Evolutionary conservation across 2,888 invertebrate species (phyloP).

Genomic region (Troides helena): DNA sequence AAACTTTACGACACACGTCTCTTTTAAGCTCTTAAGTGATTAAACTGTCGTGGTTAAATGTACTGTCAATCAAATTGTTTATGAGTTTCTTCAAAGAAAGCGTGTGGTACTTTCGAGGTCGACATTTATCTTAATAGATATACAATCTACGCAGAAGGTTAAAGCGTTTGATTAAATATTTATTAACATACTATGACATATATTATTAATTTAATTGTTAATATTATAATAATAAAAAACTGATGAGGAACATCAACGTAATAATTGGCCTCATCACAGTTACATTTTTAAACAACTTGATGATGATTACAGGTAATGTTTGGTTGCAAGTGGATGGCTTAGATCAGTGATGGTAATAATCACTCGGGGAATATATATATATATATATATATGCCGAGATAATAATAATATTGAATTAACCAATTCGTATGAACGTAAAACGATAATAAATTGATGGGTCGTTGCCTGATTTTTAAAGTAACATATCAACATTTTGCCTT

Average conservation of each 20-base stretch:
- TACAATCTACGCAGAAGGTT: background rate
- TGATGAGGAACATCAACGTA: background rate
- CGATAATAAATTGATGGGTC: no score
- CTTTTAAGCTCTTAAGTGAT: slow-evolving; percentile 31
- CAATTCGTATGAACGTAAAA: no score
- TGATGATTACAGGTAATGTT: no score
- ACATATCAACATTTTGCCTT: background rate
- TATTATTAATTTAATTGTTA: background rate
- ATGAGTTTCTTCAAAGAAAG: slow-evolving; percentile 17
- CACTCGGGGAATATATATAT: no score
- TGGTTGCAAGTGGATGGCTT: no score
- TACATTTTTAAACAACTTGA: background rate
- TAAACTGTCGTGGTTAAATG: slow-evolving; percentile 30
- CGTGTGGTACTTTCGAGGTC: background rate
- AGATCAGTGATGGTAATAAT: no score
- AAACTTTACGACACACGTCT: slow-evolving; percentile 41
- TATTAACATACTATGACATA: no score
- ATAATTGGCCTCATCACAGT: background rate
- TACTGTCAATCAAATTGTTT: slow-evolving; percentile 29
- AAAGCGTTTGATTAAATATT: background rate
- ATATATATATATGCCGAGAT: no score
- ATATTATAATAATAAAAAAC: background rate
- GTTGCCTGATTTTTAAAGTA: no score
- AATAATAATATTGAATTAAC: no score
- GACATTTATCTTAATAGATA: slow-evolving; percentile 6